These are phyloP conservation scores for Apodemia duryi DNA, from an alignment of 2,888 invertebrate species.

Conservation along the genomic window DNA sequence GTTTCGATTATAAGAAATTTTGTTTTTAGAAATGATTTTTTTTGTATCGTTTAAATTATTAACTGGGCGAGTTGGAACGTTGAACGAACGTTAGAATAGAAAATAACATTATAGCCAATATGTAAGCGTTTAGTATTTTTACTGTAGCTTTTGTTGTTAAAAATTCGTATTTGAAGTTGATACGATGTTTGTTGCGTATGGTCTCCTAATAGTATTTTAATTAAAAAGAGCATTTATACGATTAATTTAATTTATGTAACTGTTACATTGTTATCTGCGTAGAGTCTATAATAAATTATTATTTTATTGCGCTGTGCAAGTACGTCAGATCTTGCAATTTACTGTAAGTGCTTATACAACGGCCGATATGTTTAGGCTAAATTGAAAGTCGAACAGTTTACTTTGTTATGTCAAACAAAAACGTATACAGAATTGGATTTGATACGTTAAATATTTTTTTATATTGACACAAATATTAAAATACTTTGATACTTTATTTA, in stretches of 20 bases:
- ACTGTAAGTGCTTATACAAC: constrained; percentile 15
- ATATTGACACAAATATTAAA: neutral
- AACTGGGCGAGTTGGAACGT: too few relatives aligned
- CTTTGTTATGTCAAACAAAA: neutral
- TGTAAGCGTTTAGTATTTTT: too few relatives aligned
- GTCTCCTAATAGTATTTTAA: constrained; percentile 16
- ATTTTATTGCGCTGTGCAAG: constrained; percentile 39
- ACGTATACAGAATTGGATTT: neutral
- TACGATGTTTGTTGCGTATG: constrained; percentile 7
- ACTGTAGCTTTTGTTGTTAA: too few relatives aligned
- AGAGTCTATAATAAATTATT: constrained; percentile 75
- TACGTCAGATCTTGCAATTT: constrained; percentile 24
- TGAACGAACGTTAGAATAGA: too few relatives aligned
- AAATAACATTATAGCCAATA: too few relatives aligned
- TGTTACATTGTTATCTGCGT: constrained; percentile 71
- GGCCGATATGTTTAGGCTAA: neutral
- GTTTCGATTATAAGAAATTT: too few relatives aligned
- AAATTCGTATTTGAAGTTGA: neutral
- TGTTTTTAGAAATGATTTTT: too few relatives aligned
- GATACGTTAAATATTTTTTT: neutral
- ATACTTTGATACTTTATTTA: neutral
- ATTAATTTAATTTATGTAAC: constrained; percentile 61
- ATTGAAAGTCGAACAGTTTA: neutral
- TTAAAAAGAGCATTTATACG: constrained; percentile 64
- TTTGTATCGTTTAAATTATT: too few relatives aligned